phyloP scores from a whole-genome alignment of 1,140 invertebrate species.

The Centruroides sculpturatus region DNA sequence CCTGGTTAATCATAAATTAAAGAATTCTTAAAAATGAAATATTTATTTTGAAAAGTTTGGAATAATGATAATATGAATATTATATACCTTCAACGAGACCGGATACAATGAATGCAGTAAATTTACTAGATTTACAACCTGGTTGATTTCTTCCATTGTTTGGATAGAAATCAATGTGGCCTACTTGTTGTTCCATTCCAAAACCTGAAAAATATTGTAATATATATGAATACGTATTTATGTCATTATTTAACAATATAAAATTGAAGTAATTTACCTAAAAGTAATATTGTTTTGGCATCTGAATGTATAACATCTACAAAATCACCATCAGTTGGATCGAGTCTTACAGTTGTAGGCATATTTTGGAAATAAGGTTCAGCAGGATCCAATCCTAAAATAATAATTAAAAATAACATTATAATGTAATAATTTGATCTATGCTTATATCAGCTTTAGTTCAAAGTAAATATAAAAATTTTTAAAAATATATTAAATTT shows the following conservation, averaged over 20 bases:
- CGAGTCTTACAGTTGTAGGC: constrained; percentile 55
- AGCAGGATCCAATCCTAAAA: constrained; percentile 56
- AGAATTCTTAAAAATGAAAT: background rate
- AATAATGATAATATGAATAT: too few relatives aligned
- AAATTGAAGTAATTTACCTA: too few relatives aligned
- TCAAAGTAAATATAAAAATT: too few relatives aligned
- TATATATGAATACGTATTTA: too few relatives aligned
- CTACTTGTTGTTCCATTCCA: constrained; percentile 68
- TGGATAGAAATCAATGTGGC: constrained; percentile 74
- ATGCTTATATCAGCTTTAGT: too few relatives aligned
- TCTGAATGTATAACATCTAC: constrained; percentile 81
- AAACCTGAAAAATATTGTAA: constrained; percentile 41
- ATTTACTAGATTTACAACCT: constrained; percentile 40
- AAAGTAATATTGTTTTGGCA: constrained; percentile 42
- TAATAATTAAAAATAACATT: background rate
- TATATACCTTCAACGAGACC: too few relatives aligned
- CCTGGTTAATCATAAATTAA: constrained; percentile 35
- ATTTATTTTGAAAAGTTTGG: background rate
- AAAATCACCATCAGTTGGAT: constrained; percentile 62
- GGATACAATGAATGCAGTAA: too few relatives aligned
- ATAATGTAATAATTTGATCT: too few relatives aligned
- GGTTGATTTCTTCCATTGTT: constrained; percentile 78
- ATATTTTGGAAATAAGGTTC: constrained; percentile 78
- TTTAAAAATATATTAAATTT: too few relatives aligned
- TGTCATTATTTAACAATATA: too few relatives aligned